Percentiles rank a stretch among this genome's conserved stretches.
Evolutionary conservation across 2,888 invertebrate genomes (phyloP).

Genomic region (Epinotia demarniana): DNA sequence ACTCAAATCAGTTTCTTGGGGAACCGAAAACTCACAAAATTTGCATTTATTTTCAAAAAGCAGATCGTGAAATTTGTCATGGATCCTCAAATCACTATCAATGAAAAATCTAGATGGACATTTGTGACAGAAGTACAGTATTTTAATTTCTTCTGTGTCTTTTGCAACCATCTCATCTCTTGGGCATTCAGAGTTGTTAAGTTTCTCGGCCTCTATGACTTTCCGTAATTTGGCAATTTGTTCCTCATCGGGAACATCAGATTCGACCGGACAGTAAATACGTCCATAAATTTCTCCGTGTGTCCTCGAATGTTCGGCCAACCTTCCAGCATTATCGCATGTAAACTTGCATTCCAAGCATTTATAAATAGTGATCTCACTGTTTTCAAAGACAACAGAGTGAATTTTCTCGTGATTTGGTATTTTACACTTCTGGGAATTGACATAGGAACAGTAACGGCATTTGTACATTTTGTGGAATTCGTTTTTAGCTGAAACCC

Average conservation of each 20-base stretch:
- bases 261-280: slow-evolving; percentile 89
- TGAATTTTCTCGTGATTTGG: slow-evolving; percentile 94
- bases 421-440: slow-evolving; percentile 91
- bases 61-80: slow-evolving; percentile 88
- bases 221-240: slow-evolving; percentile 82
- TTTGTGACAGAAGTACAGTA: slow-evolving; percentile 90
- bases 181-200: slow-evolving; percentile 57
- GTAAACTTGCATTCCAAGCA: slow-evolving; percentile 93
- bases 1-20: slow-evolving; percentile 87
- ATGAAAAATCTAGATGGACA: slow-evolving; percentile 94
- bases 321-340: slow-evolving; percentile 88
- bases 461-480: slow-evolving; percentile 94
- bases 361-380: slow-evolving; percentile 83
- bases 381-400: slow-evolving; percentile 77
- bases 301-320: slow-evolving; percentile 90
- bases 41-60: slow-evolving; percentile 88
- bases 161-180: slow-evolving; percentile 59
- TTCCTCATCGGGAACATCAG: slow-evolving; percentile 87
- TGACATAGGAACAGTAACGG: slow-evolving; percentile 92
- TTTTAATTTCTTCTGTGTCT: slow-evolving; percentile 68
- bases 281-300: slow-evolving; percentile 89
- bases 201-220: slow-evolving; percentile 73
- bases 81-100: slow-evolving; percentile 89
- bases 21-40: slow-evolving; percentile 90
- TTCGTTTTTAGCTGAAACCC: slow-evolving; percentile 89